Base-by-base conservation (phyloP, 1,140 invertebrate species). In the Sycophila sp. region DNA sequence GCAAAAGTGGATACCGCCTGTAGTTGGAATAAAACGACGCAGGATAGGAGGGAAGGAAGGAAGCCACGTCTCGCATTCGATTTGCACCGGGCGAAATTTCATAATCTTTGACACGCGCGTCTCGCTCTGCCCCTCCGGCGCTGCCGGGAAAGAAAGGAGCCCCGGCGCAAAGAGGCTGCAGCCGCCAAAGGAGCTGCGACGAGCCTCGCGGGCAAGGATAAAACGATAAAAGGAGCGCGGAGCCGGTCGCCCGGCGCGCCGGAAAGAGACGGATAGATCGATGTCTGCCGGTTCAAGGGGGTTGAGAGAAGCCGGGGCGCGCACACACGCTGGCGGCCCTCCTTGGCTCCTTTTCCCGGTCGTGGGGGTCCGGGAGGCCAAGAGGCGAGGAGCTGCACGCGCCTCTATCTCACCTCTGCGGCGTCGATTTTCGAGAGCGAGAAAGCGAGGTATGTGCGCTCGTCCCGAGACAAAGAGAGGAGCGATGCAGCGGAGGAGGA, bases 41-140 rank as follows among this genome's bases (percentile, higher is more conserved):
- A 28, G 11, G 4, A 10, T 24, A 22, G 22, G 63, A 53, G 38
- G 28, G 42, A 42, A 47, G 42, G 24, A 53, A 4, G 34, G 47
- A n/a, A 24, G 4, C n/a, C n/a, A 38, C 2, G 34, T 36, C 42
- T 55, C 65, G 59, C 64, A 72, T 74, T 73, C 68, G 75, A 76
- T 76, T 72, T 67, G 64, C 40, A 53, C 24, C 28, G 45, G 56
- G 36, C 38, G 71, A 72, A 76, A 76, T 76, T 76, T 75, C 75
- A 75, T 75, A 75, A 76, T 76, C 71, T 69, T 56, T 67, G 73
- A 71, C 75, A 65, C 67, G 68, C 30, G 60, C 51, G 42, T 55
- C 65, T 66, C 72, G 13, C 53, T 47, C 40, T 24, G n/a, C n/a
- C n/a, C n/a, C n/a, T n/a, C n/a, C n/a, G n/a, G n/a, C n/a, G n/a